Evolutionary conservation across 2,888 invertebrate genomes (phyloP).

Genomic region (Epistrophe eligans): DNA sequence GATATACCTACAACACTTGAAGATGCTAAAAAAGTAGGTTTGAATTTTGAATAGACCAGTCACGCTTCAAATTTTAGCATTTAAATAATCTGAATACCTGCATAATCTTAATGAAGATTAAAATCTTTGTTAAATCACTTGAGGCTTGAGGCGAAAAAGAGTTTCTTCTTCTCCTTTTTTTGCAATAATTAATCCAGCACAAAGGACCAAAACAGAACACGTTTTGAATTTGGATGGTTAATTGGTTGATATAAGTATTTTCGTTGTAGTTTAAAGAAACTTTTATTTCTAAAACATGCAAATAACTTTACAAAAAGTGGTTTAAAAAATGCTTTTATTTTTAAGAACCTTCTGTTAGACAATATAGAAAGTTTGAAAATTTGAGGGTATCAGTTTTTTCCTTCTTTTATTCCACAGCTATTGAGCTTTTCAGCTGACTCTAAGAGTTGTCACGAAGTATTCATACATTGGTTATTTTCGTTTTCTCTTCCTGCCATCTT

Average conservation of each 20-base stretch:
- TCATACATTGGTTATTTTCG: too few species aligned
- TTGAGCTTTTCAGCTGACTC: too few species aligned
- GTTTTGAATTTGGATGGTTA: too few species aligned
- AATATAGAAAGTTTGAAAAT: too few species aligned
- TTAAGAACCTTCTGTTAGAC: too few species aligned
- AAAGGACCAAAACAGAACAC: too few species aligned
- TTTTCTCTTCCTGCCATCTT: too few species aligned
- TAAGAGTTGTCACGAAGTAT: too few species aligned
- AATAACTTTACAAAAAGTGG: neutral
- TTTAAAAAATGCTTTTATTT: too few species aligned
- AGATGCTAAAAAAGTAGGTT: neutral
- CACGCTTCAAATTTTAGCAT: conserved; percentile 9
- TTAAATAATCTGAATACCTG: neutral
- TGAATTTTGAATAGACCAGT: conserved; percentile 10
- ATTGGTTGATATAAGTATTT: too few species aligned
- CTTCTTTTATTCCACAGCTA: too few species aligned
- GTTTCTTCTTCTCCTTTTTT: neutral
- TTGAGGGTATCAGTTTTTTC: too few species aligned
- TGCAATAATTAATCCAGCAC: neutral
- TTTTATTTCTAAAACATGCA: neutral
- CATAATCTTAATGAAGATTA: neutral
- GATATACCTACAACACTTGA: conserved; percentile 18
- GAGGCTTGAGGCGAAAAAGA: neutral
- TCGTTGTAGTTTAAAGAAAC: neutral
- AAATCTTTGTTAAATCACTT: neutral